Conservation (phyloP, 2,888 invertebrate species). For the Lycocerus yunnanus region DNA sequence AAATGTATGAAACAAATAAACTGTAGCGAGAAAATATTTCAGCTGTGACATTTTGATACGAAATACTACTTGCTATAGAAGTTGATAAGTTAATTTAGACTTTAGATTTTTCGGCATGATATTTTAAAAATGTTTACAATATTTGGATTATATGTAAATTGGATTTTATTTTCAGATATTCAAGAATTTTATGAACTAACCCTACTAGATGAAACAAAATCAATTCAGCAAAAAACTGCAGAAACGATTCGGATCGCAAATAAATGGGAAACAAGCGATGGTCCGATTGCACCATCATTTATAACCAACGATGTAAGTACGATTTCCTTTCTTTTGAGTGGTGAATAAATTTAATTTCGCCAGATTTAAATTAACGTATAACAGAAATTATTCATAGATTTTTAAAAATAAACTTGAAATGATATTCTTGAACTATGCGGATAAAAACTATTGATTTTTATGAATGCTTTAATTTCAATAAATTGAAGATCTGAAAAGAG, state of each 20-base stretch:
- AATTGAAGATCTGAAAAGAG: background rate
- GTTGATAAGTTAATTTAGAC: background rate
- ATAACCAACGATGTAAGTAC: constrained; percentile 65
- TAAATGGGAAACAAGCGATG: constrained; percentile 83
- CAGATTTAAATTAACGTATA: too few species aligned
- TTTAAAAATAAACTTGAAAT: too few species aligned
- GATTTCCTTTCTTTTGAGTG: background rate
- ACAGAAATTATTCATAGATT: too few species aligned
- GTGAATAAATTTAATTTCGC: background rate
- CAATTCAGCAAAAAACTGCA: constrained; percentile 92
- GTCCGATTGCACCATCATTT: constrained; percentile 64
- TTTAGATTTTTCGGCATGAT: background rate
- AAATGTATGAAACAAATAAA: background rate
- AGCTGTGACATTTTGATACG: background rate
- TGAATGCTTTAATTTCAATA: background rate
- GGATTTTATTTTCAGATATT: constrained; percentile 76
- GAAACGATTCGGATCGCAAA: constrained; percentile 94
- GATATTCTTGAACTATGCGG: too few species aligned
- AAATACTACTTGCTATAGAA: background rate
- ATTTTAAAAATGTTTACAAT: background rate
- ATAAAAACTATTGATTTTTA: background rate
- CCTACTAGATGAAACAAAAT: constrained; percentile 92
- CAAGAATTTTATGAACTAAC: constrained; percentile 99
- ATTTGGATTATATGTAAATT: constrained; percentile 5
- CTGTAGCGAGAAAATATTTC: background rate